Percentiles rank a stretch among this genome's conserved stretches.
Evolutionary conservation across 2,888 invertebrate genomes (phyloP).

Genomic region (Morpho deidamia): DNA sequence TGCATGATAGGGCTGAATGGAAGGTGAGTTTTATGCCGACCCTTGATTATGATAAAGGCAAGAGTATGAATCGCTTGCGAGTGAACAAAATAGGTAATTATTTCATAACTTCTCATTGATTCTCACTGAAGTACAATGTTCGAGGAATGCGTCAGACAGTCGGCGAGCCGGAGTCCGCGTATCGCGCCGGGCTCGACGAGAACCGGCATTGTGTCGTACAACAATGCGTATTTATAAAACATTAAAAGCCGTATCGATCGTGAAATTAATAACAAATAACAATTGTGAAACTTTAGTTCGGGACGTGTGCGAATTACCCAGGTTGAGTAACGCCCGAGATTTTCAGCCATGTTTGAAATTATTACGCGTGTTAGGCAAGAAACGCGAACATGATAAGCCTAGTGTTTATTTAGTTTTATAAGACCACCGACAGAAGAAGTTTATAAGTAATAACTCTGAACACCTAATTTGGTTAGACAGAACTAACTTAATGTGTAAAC

Average conservation of each 20-base stretch:
- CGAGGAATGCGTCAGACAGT: slow-evolving; percentile 28
- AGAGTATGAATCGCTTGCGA: no score
- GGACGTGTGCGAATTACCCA: slow-evolving; percentile 71
- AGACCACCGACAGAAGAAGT: no score
- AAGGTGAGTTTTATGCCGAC: no score
- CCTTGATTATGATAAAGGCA: no score
- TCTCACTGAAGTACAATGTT: background rate
- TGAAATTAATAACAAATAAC: slow-evolving; percentile 79
- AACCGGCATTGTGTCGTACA: slow-evolving; percentile 72
- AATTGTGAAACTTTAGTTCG: slow-evolving; percentile 76
- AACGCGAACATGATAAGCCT: no score
- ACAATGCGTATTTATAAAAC: slow-evolving; percentile 79
- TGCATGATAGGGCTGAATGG: no score
- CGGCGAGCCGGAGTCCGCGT: slow-evolving; percentile 34
- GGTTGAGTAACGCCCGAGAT: slow-evolving; percentile 51
- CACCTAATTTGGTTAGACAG: no score
- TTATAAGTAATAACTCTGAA: no score
- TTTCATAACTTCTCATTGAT: background rate
- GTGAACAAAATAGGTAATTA: no score
- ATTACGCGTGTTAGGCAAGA: slow-evolving; percentile 3
- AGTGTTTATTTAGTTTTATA: no score
- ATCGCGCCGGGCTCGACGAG: slow-evolving; percentile 64
- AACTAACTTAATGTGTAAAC: no score
- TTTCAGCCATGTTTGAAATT: slow-evolving; percentile 8
- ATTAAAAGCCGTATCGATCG: slow-evolving; percentile 76